Percentiles rank a stretch among this genome's conserved stretches.
These are phyloP conservation scores for Chalcosyrphus nemorum DNA, from an alignment of 2,888 invertebrate genomes.

Conservation along the genomic window DNA sequence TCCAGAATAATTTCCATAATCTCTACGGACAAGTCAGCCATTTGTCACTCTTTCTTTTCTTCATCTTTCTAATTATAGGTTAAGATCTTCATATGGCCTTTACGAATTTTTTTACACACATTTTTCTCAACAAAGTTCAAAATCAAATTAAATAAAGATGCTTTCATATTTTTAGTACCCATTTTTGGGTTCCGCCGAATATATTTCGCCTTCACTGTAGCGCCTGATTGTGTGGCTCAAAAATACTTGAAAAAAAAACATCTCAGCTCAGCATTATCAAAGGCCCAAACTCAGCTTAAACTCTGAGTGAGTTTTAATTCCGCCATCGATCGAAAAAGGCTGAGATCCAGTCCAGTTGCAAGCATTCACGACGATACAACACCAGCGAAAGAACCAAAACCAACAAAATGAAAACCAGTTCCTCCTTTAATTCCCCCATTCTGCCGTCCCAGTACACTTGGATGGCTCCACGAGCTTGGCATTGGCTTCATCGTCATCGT, in stretches of 20 bases:
- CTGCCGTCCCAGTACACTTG: slow-evolving; percentile 8
- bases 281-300: slow-evolving; percentile 34
- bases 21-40: too few relatives aligned
- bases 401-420: slow-evolving; percentile 60
- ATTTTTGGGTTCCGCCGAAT: too few relatives aligned
- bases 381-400: slow-evolving; percentile 19
- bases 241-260: slow-evolving; percentile 26
- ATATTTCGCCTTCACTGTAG: slow-evolving; percentile 38
- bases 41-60: too few relatives aligned
- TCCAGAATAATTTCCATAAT: too few relatives aligned
- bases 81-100: too few relatives aligned
- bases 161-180: too few relatives aligned
- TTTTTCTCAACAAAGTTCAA: too few relatives aligned
- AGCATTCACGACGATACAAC: slow-evolving; percentile 8
- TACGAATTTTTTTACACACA: too few relatives aligned
- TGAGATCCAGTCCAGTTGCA: slow-evolving; percentile 11
- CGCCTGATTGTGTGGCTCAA: slow-evolving; percentile 39
- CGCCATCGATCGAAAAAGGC: background rate
- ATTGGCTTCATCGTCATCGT: slow-evolving; percentile 42
- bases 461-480: slow-evolving; percentile 43
- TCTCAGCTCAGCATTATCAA: background rate
- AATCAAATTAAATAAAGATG: too few relatives aligned
- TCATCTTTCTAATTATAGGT: too few relatives aligned
- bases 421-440: slow-evolving; percentile 19
- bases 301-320: slow-evolving; percentile 61